phyloP scores from a whole-genome alignment of 2,888 invertebrate species.

The Drosophila atroscutellata region DNA sequence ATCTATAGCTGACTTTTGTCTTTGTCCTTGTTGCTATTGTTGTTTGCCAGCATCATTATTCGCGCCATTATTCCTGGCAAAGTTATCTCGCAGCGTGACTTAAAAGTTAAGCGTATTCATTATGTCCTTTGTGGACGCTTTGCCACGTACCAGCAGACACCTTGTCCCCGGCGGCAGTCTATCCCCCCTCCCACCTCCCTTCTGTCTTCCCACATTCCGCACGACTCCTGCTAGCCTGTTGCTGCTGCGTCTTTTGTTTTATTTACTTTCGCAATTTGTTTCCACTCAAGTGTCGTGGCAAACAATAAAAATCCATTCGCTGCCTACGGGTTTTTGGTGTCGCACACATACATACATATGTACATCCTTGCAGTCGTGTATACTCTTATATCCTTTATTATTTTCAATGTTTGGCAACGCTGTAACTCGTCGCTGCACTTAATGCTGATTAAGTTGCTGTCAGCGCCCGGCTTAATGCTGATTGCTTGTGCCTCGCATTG shows the following conservation, averaged over 20 bases:
- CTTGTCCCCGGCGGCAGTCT: constrained; percentile 16
- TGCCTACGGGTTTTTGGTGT: constrained; percentile 34
- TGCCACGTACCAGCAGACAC: constrained; percentile 45
- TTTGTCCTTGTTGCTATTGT: constrained; percentile 26
- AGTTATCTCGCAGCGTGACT: constrained; percentile 75
- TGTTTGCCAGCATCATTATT: constrained; percentile 72
- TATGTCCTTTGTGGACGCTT: constrained; percentile 72
- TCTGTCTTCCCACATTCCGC: background rate
- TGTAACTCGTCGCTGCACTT: constrained; percentile 43
- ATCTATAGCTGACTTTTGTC: constrained; percentile 53
- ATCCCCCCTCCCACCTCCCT: background rate
- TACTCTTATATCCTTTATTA: constrained; percentile 21
- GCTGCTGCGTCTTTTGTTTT: constrained; percentile 62
- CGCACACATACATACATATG: constrained; percentile 14
- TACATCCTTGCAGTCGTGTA: background rate
- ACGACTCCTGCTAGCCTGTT: constrained; percentile 22
- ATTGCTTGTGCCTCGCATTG: constrained; percentile 45
- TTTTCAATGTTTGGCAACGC: constrained; percentile 27
- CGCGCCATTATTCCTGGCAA: constrained; percentile 71
- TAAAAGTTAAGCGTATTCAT: constrained; percentile 79
- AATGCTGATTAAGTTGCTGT: constrained; percentile 68
- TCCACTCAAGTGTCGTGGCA: constrained; percentile 43
- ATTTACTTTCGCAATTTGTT: constrained; percentile 76
- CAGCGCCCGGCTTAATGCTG: constrained; percentile 52
- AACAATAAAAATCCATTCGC: constrained; percentile 73